Base-by-base conservation (phyloP, 2,113 vertebrate genomes). In the Rhegmatorhina hoffmannsi region DNA sequence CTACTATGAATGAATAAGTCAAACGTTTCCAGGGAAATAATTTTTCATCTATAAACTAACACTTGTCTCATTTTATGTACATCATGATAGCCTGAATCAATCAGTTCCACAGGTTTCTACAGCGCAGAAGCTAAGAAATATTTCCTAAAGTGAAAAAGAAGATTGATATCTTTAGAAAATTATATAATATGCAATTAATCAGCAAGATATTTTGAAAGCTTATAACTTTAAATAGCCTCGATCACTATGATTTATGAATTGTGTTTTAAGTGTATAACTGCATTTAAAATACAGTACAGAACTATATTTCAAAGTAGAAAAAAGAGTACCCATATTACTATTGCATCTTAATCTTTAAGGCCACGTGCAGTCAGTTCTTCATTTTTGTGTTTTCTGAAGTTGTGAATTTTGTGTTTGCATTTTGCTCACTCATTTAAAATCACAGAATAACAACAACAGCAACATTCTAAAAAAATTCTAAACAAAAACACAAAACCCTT, bases 111-210 rank as follows among this genome's bases (percentile, higher is more conserved):
- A 68, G 25, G 40, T 83, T 93, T 90, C 50, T 69, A 76, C 63
- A 86, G 21, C 0, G 1, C 43, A 63, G 7, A 56, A 80, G n/a
- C 59, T 36, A 93, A 73, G 50, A 90, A 86, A 34, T 74, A 74
- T 36, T 90, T 89, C 52, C 64, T 88, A 93, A 83, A 94, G 67
- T 2, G 23, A 87, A 88, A 94, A 76, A 76, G n/a, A 55, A 63
- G 72, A 88, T 66, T 18, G 31, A 10, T 89, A 86, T 70, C 91
- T 95, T 97, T 66, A 93, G 83, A 46, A 93, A 90, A 94, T 92
- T 92, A 96, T 44, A 83, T 87, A 95, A 94, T 62, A 52, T 17
- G 31, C 25, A 83, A 87, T 92, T 91, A 84, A 59, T 95, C 60
- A 89, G 69, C 26, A 90, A 80, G 83, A 44, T 90, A 92, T 92